Conservation (phyloP, 2,797 vertebrate species). For the Nothura maculosa region DNA sequence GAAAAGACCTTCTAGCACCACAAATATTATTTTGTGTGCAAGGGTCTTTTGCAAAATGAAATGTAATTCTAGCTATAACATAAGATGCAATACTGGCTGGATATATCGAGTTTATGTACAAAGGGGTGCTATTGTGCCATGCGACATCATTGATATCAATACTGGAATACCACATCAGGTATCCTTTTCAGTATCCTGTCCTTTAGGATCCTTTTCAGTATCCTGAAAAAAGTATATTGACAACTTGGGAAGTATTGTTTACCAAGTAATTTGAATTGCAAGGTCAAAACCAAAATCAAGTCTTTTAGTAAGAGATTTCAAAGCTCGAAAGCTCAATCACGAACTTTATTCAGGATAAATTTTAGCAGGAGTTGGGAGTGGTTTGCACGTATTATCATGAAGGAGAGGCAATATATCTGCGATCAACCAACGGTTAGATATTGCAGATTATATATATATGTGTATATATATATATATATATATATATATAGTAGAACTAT, state of each 20-base stretch:
- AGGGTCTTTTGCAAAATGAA: background rate
- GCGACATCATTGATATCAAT: background rate
- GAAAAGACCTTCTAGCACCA: background rate
- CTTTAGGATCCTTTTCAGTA: no score
- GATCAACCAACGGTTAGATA: background rate
- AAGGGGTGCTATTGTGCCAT: background rate
- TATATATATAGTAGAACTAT: background rate
- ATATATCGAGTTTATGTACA: background rate
- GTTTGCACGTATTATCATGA: background rate
- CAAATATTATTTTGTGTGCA: background rate
- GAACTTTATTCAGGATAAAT: background rate
- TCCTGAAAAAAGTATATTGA: background rate
- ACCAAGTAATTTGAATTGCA: background rate
- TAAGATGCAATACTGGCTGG: accelerated
- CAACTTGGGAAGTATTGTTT: background rate
- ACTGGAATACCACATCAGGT: background rate
- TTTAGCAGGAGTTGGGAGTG: background rate
- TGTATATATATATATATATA: background rate
- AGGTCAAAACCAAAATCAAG: background rate
- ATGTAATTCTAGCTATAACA: background rate
- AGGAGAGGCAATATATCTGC: no score
- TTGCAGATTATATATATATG: background rate
- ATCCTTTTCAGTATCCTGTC: background rate
- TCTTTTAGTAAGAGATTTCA: no score
- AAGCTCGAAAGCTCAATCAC: background rate